Evolutionary conservation across 2,888 invertebrate species (phyloP), one percentile per base, ranked within the genome.

Genomic region (Papilio protenor): DNA sequence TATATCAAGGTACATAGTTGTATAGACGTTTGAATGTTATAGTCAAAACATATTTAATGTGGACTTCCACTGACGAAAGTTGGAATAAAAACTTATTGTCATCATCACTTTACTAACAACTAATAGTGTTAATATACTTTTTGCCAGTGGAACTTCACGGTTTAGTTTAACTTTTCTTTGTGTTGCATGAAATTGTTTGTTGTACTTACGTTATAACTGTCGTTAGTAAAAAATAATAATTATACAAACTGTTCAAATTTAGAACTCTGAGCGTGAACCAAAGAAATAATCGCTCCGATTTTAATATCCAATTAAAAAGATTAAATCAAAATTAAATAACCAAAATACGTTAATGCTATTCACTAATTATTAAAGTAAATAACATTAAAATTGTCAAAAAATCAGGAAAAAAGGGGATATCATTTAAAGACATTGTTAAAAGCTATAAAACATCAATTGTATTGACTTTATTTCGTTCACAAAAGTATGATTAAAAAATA

Each of bases 21-120:
- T 45, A 40, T 69, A 45, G 5, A n/a, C 18, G n/a, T 69, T 69
- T 69, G n/a, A 45, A 66, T 66, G 66, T 66, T 66, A 27, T 59
- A 64, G 61, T 27, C 16, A 40, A 40, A 18, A 40, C 3, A 12
- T 21, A 16, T 1, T 52, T 16, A 27, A 14, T 61, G 27, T 61
- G 27, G 27, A 14, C 4, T 61, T 61, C 27, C 27, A 5, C 27
- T 61, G 61, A 16, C 23, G 27, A 61, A 61, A 61, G 14, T 5
- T 59, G 23, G 59, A 14, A 27, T 27, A 59, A 14, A 59, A 59
- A 61, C 4, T 11, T 57, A 12, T 57, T 57, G 21, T 12, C 57
- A 27, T 5, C 27, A 16, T 27, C 16, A 27, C 16, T 14, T 16
- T 12, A 2, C n/a, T 55, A n/a, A 2, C 6, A 21, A 55, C n/a